These are phyloP conservation scores for Carassius gibelio DNA, from an alignment of 2,113 vertebrate genomes.

Conservation along the genomic window DNA sequence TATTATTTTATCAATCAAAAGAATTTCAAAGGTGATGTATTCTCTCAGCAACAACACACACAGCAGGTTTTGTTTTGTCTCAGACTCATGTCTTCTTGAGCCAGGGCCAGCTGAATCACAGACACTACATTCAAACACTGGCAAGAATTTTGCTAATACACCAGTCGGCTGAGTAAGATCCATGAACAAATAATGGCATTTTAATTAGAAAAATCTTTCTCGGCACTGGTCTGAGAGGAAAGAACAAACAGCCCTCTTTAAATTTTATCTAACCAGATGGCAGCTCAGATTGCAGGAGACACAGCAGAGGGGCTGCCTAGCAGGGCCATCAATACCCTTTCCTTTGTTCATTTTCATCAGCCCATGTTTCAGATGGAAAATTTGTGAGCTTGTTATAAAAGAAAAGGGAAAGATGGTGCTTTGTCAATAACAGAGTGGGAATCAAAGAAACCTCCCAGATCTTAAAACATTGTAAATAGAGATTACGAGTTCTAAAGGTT, in stretches of 20 bases:
- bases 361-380: conserved; percentile 25
- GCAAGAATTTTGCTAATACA: conserved; percentile 61
- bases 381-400: neutral
- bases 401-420: conserved; percentile 4
- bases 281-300: conserved; percentile 34
- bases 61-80: conserved; percentile 27
- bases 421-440: conserved; percentile 28
- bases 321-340: conserved; percentile 26
- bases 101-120: conserved; percentile 16
- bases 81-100: conserved; percentile 16
- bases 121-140: conserved; percentile 30
- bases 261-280: conserved; percentile 34
- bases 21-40: neutral
- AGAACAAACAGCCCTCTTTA: conserved; percentile 39
- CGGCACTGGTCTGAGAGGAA: conserved; percentile 10
- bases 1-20: neutral
- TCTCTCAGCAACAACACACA: neutral
- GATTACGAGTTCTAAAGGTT: neutral
- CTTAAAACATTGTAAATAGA: conserved; percentile 5
- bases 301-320: conserved; percentile 21
- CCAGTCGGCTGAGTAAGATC: conserved; percentile 38
- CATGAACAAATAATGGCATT: conserved; percentile 66
- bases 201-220: conserved; percentile 59
- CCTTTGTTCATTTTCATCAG: conserved; percentile 34
- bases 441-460: conserved; percentile 21